phyloP scores from a whole-genome alignment of 2,113 vertebrate genomes.

The Hippocampus zosterae region DNA sequence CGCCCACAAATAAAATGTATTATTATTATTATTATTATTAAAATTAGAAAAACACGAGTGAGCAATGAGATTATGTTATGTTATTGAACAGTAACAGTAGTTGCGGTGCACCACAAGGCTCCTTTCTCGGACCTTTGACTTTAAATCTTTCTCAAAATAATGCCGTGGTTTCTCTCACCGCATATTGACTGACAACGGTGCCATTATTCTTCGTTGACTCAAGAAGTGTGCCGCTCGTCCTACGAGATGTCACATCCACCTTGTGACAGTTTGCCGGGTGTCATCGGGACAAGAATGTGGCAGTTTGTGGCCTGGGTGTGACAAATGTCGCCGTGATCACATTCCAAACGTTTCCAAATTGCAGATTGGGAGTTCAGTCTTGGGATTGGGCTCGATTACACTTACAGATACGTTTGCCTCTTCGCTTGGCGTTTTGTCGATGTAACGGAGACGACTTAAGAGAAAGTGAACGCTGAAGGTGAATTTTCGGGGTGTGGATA shows the following conservation, averaged over 20 bases:
- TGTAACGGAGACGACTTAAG: too few relatives aligned
- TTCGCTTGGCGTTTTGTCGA: too few relatives aligned
- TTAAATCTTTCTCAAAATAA: not conserved
- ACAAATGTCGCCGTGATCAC: not conserved
- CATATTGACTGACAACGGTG: not conserved
- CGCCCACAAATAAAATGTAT: too few relatives aligned
- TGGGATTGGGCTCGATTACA: not conserved
- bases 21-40: too few relatives aligned
- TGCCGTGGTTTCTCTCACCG: not conserved
- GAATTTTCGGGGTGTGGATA: too few relatives aligned
- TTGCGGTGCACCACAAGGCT: not conserved
- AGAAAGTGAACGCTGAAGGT: too few relatives aligned
- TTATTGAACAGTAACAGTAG: not conserved
- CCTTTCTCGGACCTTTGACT: not conserved
- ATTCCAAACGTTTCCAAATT: not conserved
- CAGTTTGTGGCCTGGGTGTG: not conserved
- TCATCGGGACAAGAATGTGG: not conserved
- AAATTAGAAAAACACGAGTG: too few relatives aligned
- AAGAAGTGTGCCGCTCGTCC: not conserved
- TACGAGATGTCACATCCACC: not conserved
- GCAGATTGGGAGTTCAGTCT: not conserved
- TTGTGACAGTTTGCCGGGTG: not conserved
- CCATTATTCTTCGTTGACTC: not conserved
- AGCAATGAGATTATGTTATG: too few relatives aligned
- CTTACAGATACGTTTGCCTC: not conserved